Percentiles rank a stretch among this genome's conserved stretches.
Evolutionary conservation across 2,888 invertebrate species (phyloP).

Genomic region (Graphium colonna): DNA sequence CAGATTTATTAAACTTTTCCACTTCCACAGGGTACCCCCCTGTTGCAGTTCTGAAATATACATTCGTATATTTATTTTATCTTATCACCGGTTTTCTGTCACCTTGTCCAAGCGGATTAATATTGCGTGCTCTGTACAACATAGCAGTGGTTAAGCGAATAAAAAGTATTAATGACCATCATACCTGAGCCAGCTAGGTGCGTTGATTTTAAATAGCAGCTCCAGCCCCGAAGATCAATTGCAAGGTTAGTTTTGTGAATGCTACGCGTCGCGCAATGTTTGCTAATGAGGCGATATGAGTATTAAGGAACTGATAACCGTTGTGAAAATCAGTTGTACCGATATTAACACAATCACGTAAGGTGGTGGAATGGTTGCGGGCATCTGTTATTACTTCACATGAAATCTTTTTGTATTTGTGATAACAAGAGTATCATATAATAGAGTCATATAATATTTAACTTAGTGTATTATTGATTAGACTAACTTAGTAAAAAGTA

Average conservation of each 20-base stretch:
- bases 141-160: slow-evolving; percentile 30
- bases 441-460: no score
- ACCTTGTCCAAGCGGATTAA: slow-evolving; percentile 40
- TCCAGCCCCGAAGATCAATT: slow-evolving; percentile 26
- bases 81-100: slow-evolving; percentile 5
- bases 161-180: slow-evolving; percentile 50
- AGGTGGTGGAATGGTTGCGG: no score
- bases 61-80: slow-evolving; percentile 19
- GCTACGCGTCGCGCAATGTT: slow-evolving; percentile 9
- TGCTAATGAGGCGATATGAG: slow-evolving; percentile 23
- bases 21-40: slow-evolving; percentile 31
- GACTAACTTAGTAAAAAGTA: no score
- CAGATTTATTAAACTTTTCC: slow-evolving; percentile 27
- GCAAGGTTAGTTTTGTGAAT: slow-evolving; percentile 41
- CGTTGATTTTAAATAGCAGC: slow-evolving; percentile 26
- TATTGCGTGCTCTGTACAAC: slow-evolving; percentile 30
- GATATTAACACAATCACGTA: neutral
- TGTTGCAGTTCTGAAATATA: slow-evolving; percentile 40
- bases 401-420: no score
- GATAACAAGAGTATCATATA: no score
- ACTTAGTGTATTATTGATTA: no score
- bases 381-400: no score
- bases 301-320: slow-evolving; percentile 11
- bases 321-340: neutral
- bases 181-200: slow-evolving; percentile 61